Conservation (phyloP, 2,113 vertebrate species). For the Hydrochoerus hydrochaeris region DNA sequence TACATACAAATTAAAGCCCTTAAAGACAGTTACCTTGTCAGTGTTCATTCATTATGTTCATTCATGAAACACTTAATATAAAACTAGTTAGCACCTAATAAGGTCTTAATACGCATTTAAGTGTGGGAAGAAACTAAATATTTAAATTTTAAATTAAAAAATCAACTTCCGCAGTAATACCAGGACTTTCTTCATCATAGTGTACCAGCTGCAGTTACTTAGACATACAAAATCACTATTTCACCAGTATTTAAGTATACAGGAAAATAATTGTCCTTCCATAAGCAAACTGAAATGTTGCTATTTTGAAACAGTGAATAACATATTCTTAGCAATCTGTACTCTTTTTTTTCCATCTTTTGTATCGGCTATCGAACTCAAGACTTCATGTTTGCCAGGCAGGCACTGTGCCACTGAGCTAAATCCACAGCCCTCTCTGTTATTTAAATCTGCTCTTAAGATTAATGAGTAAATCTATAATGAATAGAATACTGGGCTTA, state of each 20-base stretch:
- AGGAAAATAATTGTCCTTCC: constrained; percentile 47
- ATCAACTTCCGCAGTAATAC: neutral
- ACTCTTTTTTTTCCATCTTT: no score
- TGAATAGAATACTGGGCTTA: constrained; percentile 31
- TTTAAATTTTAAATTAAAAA: constrained; percentile 53
- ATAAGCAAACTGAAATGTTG: constrained; percentile 35
- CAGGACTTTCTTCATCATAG: constrained; percentile 5
- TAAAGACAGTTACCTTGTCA: constrained; percentile 44
- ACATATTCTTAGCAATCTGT: constrained; percentile 23
- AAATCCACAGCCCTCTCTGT: neutral
- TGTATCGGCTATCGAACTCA: no score
- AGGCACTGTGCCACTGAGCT: no score
- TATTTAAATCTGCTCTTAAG: constrained; percentile 60
- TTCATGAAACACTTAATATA: neutral
- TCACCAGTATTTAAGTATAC: constrained; percentile 49
- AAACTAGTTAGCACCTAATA: constrained; percentile 40
- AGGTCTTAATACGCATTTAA: constrained; percentile 23
- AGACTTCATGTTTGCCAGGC: no score
- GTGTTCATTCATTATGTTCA: constrained; percentile 15
- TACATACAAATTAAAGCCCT: constrained; percentile 36
- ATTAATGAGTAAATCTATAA: constrained; percentile 47
- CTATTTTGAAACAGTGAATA: constrained; percentile 63
- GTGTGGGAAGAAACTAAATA: constrained; percentile 55
- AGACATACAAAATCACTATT: constrained; percentile 41
- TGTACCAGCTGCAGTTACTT: neutral